These are phyloP conservation scores for Eudemis profundana DNA, from an alignment of 2,888 invertebrate genomes.

Conservation along the genomic window DNA sequence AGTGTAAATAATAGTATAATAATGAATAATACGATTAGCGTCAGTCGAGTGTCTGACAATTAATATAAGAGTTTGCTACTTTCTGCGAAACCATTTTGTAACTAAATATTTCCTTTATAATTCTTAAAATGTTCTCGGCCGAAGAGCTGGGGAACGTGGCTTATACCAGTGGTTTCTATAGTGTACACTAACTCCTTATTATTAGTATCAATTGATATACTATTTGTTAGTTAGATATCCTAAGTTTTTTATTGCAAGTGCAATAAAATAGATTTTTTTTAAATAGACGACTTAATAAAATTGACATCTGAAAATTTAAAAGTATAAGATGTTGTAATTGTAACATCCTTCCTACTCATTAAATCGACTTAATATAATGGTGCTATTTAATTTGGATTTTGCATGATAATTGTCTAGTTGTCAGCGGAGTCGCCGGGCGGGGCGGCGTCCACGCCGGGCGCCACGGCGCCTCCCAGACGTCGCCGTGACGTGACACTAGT, in stretches of 20 bases:
- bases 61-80: neutral
- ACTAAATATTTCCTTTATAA: neutral
- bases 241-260: conserved; percentile 33
- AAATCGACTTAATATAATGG: conserved; percentile 36
- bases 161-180: conserved; percentile 33
- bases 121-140: neutral
- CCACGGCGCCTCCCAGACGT: neutral
- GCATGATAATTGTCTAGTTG: conserved; percentile 7
- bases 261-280: conserved; percentile 26
- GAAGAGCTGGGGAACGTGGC: neutral
- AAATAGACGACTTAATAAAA: no score
- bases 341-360: conserved; percentile 23
- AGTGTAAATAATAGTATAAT: conserved; percentile 10
- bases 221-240: conserved; percentile 17
- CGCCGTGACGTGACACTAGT: neutral
- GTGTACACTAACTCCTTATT: conserved; percentile 8
- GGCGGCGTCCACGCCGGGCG: neutral
- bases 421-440: neutral
- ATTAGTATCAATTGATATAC: neutral
- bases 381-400: conserved; percentile 32
- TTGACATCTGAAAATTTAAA: conserved; percentile 8
- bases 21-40: neutral
- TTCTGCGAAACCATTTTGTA: neutral
- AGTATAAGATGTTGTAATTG: conserved; percentile 7
- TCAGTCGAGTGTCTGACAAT: neutral